Evolutionary conservation across 2,797 vertebrate species (phyloP), one percentile per base, ranked within the genome.

Genomic region (Pangasius macronema): DNA sequence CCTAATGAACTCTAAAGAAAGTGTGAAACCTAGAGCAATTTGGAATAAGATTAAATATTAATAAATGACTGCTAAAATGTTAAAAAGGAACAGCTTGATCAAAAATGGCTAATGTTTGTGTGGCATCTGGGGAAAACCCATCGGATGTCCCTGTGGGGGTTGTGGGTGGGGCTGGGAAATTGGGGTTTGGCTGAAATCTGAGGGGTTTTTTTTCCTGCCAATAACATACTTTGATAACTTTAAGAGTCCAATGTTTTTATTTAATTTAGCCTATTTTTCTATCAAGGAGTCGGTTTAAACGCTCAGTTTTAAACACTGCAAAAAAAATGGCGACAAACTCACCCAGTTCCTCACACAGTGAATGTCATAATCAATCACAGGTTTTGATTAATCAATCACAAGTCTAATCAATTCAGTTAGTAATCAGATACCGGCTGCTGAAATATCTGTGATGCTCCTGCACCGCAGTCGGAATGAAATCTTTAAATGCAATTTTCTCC

Each of bases 1-100:
- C 70, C 42, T 83, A 75, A 83, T 65, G 61, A 82, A 87, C 68
- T 65, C 82, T n/a, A 14, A 51, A 39, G 61, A 67, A 68, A 67
- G 49, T 51, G 70, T 16, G 49, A 68, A 83, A 55, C 75, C 30
- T 68, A 39, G n/a, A 67, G 82, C 72, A 57, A 57, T 84, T 59
- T 55, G 65, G 33, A 72, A 55, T 10, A 27, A n/a, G 51, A 84
- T 84, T 84, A 55, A 84, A 70, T 57, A 16, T 86, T 42, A 59
- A 73, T 57, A 59, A 72, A 70, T 57, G 51, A 49, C 63, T 61
- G 10, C 55, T 51, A 33, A 67, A 67, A 67, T 33, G 61, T 83
- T 67, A 22, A 51, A 39, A 67, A 83, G n/a, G 61, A 13, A 1
- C 5, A 11, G 46, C 42, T 16, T 13, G 42, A 67, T 49, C 18